Conservation (phyloP, 2,797 vertebrate species). For the Stomatorhinus walkeri region DNA sequence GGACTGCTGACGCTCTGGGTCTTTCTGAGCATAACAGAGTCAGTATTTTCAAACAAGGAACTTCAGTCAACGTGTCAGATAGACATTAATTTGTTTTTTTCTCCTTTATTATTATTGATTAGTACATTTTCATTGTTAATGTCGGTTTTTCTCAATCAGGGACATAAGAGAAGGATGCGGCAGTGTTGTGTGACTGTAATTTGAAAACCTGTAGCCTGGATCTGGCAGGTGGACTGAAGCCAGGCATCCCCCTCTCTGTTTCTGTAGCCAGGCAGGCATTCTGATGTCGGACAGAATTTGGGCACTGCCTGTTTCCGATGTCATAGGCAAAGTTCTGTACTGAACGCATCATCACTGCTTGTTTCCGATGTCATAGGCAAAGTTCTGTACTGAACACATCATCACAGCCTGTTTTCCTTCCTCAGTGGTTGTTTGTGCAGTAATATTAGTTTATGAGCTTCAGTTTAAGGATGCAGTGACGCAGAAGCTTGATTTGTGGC, state of each 20-base stretch:
- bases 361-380: neutral
- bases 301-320: slow-evolving; percentile 4
- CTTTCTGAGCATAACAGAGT: neutral
- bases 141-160: neutral
- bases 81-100: neutral
- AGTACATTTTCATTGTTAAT: neutral
- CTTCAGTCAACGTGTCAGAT: neutral
- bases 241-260: neutral
- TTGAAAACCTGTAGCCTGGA: neutral
- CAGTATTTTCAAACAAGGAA: neutral
- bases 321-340: neutral
- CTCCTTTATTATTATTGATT: neutral
- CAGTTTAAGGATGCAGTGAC: neutral
- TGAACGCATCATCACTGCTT: neutral
- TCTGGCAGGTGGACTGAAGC: neutral
- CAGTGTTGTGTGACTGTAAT: neutral
- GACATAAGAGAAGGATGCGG: neutral
- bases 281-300: neutral
- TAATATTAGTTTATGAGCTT: neutral
- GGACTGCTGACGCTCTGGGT: neutral
- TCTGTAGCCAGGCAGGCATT: neutral
- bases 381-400: neutral
- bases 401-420: neutral
- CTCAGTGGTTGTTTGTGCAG: neutral
- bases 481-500: neutral